These are phyloP conservation scores for Drosophila punjabiensis DNA, from an alignment of 1,140 invertebrate genomes.

Conservation along the genomic window DNA sequence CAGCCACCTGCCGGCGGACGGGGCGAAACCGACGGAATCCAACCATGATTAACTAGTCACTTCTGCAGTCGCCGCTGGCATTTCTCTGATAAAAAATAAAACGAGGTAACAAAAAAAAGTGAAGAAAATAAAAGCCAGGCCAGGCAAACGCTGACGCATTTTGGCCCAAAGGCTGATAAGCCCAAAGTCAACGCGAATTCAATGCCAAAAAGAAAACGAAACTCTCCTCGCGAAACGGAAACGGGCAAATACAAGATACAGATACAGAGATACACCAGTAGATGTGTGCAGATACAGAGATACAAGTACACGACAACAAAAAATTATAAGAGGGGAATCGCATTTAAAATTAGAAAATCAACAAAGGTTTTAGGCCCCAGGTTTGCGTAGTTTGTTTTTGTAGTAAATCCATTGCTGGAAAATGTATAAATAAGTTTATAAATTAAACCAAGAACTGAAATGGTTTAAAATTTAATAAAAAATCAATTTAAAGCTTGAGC, in stretches of 20 bases:
- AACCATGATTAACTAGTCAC: constrained; percentile 47
- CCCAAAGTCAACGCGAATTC: constrained; percentile 45
- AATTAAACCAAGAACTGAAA: neutral
- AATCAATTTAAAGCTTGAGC: neutral
- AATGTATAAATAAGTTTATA: neutral
- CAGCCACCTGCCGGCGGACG: constrained; percentile 43
- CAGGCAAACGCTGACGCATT: constrained; percentile 48
- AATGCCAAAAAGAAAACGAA: constrained; percentile 54
- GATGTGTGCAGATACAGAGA: constrained; percentile 24
- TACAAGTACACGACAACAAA: constrained; percentile 20
- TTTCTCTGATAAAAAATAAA: constrained; percentile 44
- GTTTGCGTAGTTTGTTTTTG: neutral
- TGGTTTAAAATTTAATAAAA: neutral
- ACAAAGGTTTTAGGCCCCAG: neutral
- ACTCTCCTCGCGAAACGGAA: constrained; percentile 52
- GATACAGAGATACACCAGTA: constrained; percentile 29
- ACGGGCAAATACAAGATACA: constrained; percentile 54
- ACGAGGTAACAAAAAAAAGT: neutral
- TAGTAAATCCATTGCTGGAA: neutral
- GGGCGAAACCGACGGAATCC: constrained; percentile 28
- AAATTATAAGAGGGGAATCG: constrained; percentile 4
- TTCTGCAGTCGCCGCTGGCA: constrained; percentile 17
- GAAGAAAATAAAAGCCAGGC: constrained; percentile 2
- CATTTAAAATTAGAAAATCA: constrained; percentile 32
- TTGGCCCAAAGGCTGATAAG: constrained; percentile 51